Percentiles rank a stretch among this genome's conserved stretches.
Evolutionary conservation across 2,797 vertebrate species (phyloP).

Genomic region (Enoplosus armatus): DNA sequence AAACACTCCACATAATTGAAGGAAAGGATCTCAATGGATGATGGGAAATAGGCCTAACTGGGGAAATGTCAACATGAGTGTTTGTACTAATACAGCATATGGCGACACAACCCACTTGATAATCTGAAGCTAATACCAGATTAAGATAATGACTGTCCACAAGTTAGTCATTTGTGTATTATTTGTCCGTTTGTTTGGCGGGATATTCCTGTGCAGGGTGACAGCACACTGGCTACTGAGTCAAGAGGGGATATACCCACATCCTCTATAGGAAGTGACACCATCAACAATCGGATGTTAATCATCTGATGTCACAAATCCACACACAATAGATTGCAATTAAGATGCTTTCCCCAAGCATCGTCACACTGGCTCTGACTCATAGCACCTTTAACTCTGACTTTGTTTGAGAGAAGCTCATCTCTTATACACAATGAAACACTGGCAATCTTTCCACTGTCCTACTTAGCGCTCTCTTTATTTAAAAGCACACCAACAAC

Average conservation of each 20-base stretch:
- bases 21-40: constrained; percentile 42
- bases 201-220: not conserved
- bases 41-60: constrained; percentile 27
- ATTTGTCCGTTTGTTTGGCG: constrained; percentile 34
- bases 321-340: constrained; percentile 37
- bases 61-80: constrained; percentile 22
- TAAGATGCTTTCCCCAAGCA: constrained; percentile 23
- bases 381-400: constrained; percentile 8
- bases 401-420: not conserved
- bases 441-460: not conserved
- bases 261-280: constrained; percentile 57
- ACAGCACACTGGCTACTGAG: constrained; percentile 6
- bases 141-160: constrained; percentile 29
- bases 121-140: constrained; percentile 50
- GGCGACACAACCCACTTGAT: constrained; percentile 11
- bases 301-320: constrained; percentile 45
- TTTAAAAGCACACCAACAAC: not conserved
- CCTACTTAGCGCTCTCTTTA: not conserved
- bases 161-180: constrained; percentile 6
- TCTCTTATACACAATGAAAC: not conserved
- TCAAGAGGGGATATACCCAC: constrained; percentile 29
- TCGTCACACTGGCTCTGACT: constrained; percentile 9
- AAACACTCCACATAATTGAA: constrained; percentile 47
- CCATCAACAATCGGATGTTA: constrained; percentile 33
- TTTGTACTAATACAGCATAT: constrained; percentile 37